Evolutionary conservation across 2,113 vertebrate genomes (phyloP), one percentile per base, ranked within the genome.

Genomic region (Menura novaehollandiae): DNA sequence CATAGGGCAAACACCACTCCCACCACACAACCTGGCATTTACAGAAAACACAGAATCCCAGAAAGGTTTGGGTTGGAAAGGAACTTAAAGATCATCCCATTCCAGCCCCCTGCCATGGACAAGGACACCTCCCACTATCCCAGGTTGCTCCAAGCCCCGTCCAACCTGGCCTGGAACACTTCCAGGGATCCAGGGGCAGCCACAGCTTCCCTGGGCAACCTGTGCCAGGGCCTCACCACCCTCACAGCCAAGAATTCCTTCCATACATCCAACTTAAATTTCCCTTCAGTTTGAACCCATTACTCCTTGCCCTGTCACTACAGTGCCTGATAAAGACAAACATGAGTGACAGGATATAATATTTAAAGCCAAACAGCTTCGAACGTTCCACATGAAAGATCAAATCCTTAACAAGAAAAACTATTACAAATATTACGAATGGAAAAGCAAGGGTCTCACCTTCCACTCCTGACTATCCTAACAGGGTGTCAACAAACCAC

Each of bases 191-290:
- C 72, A 64, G 62, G 24, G 21, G 3, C 39, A 67, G 53, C 33
- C 53, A 30, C 7, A 89, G 87, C 69, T 53, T 1, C 52, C 59
- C 28, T 74, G 68, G 15, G 15, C 11, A 64, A 3, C 9, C 75
- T 71, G 47, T 41, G 28, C 21, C 84, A 77, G 63, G 84, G 33
- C 19, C 52, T 67, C 2, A 0, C 4, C 55, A 35, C 11, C 30
- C n/a, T 32, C 30, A 0, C 14, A 83, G 55, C 3, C 30, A 33
- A 0, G 14, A 83, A 56, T 43, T 55, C 46, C 62, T 55, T 39
- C 69, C 3, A 0, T 2, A 15, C 6, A 75, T 41, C 55, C 35
- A 35, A 35, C 15, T 10, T 27, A 2, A 15, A 47, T 23, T 47
- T 76, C 32, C 11, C 24, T 55, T 82, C 47, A 27, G 11, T 60